Evolutionary conservation across 2,113 vertebrate species (phyloP).

Genomic region (Tenrec ecaudatus): DNA sequence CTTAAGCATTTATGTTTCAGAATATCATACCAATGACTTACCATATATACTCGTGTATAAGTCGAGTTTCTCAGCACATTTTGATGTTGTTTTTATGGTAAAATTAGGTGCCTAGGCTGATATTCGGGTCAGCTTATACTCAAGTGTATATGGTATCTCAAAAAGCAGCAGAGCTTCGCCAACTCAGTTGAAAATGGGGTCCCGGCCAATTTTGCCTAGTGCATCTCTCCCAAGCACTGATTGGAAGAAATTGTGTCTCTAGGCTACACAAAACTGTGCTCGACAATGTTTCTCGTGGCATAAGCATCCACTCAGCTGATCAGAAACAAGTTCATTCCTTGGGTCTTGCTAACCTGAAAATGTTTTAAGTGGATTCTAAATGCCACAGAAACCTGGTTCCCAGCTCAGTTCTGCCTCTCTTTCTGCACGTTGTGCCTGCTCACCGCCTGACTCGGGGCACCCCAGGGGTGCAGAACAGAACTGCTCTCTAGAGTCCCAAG

Average conservation of each 20-base stretch:
- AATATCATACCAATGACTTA: not conserved
- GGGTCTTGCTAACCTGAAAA: slow-evolving; percentile 42
- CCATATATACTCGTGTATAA: too few relatives aligned
- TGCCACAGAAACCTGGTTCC: slow-evolving; percentile 23
- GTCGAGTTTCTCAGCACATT: too few relatives aligned
- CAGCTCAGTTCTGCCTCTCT: not conserved
- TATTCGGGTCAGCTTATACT: too few relatives aligned
- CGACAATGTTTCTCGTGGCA: not conserved
- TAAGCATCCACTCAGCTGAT: not conserved
- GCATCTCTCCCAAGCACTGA: slow-evolving; percentile 23
- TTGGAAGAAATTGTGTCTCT: slow-evolving; percentile 11
- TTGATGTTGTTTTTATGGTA: too few relatives aligned
- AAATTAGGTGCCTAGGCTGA: too few relatives aligned
- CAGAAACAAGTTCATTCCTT: not conserved
- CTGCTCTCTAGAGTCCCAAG: too few relatives aligned
- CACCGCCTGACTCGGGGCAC: too few relatives aligned
- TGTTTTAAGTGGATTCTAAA: not conserved
- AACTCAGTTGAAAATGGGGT: slow-evolving; percentile 1
- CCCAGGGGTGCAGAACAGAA: too few relatives aligned
- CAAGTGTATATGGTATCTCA: not conserved
- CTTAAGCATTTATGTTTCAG: slow-evolving; percentile 29
- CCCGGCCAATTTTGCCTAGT: not conserved
- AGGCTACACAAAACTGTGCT: not conserved
- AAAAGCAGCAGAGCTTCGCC: slow-evolving; percentile 7
- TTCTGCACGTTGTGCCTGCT: too few relatives aligned